Percentiles rank a stretch among this genome's conserved stretches.
Conservation (phyloP, 2,888 invertebrate genomes). For the Erpobdella octoculata region DNA sequence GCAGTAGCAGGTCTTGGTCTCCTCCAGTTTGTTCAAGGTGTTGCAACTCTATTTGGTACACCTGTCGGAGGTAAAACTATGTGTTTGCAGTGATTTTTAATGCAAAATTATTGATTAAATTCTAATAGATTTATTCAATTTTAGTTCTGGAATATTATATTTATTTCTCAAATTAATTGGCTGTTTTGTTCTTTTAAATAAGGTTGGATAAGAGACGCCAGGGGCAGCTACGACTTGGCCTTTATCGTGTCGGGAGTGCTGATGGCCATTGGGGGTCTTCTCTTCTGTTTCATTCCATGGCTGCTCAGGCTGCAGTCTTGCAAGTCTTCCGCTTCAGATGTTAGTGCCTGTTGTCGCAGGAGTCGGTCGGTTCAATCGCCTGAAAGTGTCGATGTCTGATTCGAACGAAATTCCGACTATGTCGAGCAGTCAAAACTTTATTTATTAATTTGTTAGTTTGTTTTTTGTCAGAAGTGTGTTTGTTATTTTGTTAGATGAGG, state of each 20-base stretch:
- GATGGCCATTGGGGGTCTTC: background rate
- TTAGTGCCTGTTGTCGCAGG: no score
- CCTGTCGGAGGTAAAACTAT: conserved; percentile 10
- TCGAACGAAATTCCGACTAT: no score
- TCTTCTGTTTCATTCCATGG: conserved; percentile 7
- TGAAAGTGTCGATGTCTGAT: no score
- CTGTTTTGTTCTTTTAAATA: no score
- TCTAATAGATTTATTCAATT: background rate
- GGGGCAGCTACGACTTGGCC: background rate
- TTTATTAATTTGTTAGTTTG: no score
- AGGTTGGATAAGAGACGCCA: conserved; percentile 15
- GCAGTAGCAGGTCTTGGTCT: conserved; percentile 20
- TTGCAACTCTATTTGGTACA: conserved; percentile 18
- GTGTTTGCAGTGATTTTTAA: background rate
- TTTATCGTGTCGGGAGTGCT: conserved; percentile 10
- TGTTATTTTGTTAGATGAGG: no score
- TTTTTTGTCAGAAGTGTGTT: no score
- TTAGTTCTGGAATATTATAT: background rate
- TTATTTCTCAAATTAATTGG: no score
- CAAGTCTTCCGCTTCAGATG: no score
- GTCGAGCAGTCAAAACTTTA: no score
- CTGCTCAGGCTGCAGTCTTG: no score
- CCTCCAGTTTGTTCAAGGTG: conserved; percentile 23
- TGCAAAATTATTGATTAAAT: background rate
- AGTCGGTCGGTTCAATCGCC: no score